These are phyloP conservation scores for Graptemys geographica DNA, from an alignment of 2,797 vertebrate genomes.

Conservation along the genomic window DNA sequence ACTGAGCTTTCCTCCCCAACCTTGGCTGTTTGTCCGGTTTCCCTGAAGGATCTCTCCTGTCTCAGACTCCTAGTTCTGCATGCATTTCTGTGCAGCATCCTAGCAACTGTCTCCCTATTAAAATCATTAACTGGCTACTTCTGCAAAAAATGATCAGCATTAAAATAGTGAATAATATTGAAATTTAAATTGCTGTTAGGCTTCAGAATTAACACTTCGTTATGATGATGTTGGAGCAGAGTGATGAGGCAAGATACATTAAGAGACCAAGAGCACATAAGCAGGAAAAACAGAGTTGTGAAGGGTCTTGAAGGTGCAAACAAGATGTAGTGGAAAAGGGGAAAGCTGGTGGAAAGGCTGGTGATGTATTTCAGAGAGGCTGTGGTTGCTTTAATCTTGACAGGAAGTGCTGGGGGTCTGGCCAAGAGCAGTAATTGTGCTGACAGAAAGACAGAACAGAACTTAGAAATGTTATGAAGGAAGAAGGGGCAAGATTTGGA, in stretches of 20 bases:
- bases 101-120: not conserved
- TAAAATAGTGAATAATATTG: not conserved
- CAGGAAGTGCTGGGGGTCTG: not conserved
- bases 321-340: not conserved
- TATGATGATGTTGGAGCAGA: not conserved
- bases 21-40: not conserved
- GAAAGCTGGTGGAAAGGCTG: not conserved
- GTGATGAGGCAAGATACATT: accelerated
- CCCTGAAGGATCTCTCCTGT: not conserved
- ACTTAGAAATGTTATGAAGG: not conserved
- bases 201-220: not conserved
- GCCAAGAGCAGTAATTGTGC: not conserved
- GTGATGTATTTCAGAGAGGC: not conserved
- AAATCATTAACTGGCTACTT: not conserved
- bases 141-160: not conserved
- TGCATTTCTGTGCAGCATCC: not conserved
- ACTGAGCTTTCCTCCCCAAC: not conserved
- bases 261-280: accelerated
- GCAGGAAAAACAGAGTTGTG: not conserved
- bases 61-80: not conserved
- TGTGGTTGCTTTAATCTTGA: not conserved
- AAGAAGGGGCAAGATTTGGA: not conserved
- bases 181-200: not conserved
- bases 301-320: not conserved
- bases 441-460: not conserved